Percentiles rank a stretch among this genome's conserved stretches.
Conservation (phyloP, 2,113 vertebrate species). For the Aleadryas rufinucha region DNA sequence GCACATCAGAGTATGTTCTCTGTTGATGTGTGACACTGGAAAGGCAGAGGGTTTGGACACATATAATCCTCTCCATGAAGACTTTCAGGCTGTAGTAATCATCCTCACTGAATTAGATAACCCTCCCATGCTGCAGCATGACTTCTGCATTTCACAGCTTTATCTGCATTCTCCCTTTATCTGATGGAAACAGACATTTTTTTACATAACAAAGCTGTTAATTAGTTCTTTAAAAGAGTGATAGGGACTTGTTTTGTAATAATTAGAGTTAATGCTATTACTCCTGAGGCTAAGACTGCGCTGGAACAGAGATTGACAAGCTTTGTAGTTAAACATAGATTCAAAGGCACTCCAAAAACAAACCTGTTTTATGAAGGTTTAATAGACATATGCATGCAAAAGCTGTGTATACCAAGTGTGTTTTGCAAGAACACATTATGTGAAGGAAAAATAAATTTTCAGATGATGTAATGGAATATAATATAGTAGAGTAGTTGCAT, state of each 20-base stretch:
- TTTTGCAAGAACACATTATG: neutral
- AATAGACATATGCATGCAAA: neutral
- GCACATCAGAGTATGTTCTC: neutral
- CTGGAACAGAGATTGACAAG: neutral
- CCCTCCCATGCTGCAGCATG: neutral
- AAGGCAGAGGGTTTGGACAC: neutral
- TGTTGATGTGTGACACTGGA: neutral
- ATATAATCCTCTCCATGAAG: neutral
- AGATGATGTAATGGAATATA: neutral
- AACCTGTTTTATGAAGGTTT: neutral
- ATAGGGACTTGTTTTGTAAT: constrained; percentile 30
- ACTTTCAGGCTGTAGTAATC: neutral
- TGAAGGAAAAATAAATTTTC: neutral
- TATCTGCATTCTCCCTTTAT: constrained; percentile 8
- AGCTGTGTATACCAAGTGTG: neutral
- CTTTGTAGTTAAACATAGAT: neutral
- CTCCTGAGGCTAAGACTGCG: constrained; percentile 8
- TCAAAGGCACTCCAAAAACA: neutral
- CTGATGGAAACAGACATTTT: constrained; percentile 36
- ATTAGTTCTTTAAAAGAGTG: constrained; percentile 15
- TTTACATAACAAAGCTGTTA: constrained; percentile 39
- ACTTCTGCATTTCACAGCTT: neutral
- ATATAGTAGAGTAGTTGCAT: neutral
- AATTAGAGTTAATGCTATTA: constrained; percentile 8
- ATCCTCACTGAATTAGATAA: neutral